These are phyloP conservation scores for Leptura quadrifasciata DNA, from an alignment of 2,888 invertebrate species.

Conservation along the genomic window DNA sequence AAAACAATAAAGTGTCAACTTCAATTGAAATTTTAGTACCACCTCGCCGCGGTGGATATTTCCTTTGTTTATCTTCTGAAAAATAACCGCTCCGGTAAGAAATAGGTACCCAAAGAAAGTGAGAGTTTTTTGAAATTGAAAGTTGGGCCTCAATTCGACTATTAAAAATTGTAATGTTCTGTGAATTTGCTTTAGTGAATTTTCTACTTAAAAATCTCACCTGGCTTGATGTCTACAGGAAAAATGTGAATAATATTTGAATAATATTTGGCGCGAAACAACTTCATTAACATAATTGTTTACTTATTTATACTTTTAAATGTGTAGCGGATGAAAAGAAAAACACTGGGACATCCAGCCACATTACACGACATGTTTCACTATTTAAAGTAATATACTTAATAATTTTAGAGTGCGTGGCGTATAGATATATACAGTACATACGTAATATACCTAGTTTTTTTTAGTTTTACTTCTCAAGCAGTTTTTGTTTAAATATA, in stretches of 20 bases:
- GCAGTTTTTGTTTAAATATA: too few species aligned
- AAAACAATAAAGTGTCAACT: slow-evolving; percentile 9
- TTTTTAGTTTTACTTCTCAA: too few species aligned
- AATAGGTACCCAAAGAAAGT: slow-evolving; percentile 29
- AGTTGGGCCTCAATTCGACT: not conserved
- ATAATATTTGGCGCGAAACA: slow-evolving; percentile 48
- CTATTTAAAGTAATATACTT: too few species aligned
- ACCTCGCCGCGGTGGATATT: not conserved
- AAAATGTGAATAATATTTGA: slow-evolving; percentile 19
- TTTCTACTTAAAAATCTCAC: not conserved
- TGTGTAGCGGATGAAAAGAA: slow-evolving; percentile 48
- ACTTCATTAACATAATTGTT: slow-evolving; percentile 42
- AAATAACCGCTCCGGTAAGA: slow-evolving; percentile 15
- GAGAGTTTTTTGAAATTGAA: slow-evolving; percentile 25
- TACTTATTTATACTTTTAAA: slow-evolving; percentile 41
- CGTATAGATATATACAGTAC: too few species aligned
- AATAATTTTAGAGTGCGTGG: too few species aligned
- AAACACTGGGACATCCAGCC: slow-evolving; percentile 50
- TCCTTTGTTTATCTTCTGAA: slow-evolving; percentile 33
- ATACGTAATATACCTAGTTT: too few species aligned
- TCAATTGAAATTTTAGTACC: not conserved
- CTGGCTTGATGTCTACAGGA: not conserved
- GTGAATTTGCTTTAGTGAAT: not conserved
- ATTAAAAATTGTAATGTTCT: not conserved
- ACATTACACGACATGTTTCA: slow-evolving; percentile 28